Base-by-base conservation (phyloP, 2,113 vertebrate species). In the Callipepla californica region DNA sequence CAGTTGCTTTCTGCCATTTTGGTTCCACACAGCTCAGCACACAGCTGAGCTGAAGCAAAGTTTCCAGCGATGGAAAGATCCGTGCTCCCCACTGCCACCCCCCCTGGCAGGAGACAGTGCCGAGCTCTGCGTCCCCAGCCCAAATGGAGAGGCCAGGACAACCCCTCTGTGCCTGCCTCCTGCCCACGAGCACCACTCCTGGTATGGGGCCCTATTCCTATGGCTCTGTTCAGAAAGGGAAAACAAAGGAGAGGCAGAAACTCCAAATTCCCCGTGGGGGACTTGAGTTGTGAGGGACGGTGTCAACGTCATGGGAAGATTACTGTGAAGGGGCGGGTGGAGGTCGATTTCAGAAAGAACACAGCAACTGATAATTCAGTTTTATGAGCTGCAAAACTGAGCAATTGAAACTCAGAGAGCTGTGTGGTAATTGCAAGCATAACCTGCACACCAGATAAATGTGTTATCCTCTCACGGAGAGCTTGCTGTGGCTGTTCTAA, bases 21-120 rank as follows among this genome's bases (percentile, higher is more conserved):
- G 17, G 44, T 44, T 44, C 44, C 44, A 17, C 44, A 16, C 44
- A 17, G 44, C 30, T 18, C 19, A 17, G 44, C 30, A 11, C 19
- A 11, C 21, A 19, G 19, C 18, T 10, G 32, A 58, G 57, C 57
- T n/a, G 32, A n/a, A 58, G 57, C 30, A n/a, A 28, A 1, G 32
- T 58, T 77, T 69, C 25, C 34, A 50, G 30, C 7, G 36, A 47
- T n/a, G 51, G 11, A 0, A 0, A 53, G 53, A 23, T 15, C 30
- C 1, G 1, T 40, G 75, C 4, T 1, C 58, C 22, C 32, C 30
- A 9, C 51, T 55, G 28, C 53, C 47, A 34, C 5, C 4, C 9
- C 9, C 28, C 30, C 36, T 40, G n/a, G 25, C 51, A 38, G 1
- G 2, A 45, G 0, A 25, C 14, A 57, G 40, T 7, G 70, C 51